phyloP scores from a whole-genome alignment of 2,113 vertebrate species.

The Tenebrosternarchus preto region DNA sequence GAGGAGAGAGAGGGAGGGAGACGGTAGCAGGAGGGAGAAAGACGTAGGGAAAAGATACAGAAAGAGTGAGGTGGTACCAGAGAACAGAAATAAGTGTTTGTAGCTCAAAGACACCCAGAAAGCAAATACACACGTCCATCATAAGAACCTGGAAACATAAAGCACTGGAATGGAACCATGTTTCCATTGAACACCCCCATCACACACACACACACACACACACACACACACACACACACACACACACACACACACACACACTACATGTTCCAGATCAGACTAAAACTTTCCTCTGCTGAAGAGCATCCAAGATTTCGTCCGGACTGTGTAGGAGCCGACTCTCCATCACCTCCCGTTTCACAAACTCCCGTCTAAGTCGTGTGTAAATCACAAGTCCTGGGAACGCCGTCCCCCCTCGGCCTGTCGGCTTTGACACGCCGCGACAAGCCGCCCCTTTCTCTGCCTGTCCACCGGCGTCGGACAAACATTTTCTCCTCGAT shows the following conservation, averaged over 20 bases:
- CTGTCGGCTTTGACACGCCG: conserved; percentile 8
- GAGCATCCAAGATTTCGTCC: too few species aligned
- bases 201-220: too few species aligned
- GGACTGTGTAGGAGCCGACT: too few species aligned
- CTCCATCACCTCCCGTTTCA: background rate
- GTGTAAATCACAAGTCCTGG: conserved; percentile 19
- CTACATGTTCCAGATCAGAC: too few species aligned
- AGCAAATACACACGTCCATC: conserved; percentile 49
- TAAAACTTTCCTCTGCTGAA: background rate
- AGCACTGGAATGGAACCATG: conserved; percentile 39
- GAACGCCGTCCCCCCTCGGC: conserved; percentile 17
- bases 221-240: too few species aligned
- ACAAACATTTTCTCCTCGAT: conserved; percentile 50
- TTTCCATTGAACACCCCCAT: too few species aligned
- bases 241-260: too few species aligned
- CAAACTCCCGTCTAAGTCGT: background rate
- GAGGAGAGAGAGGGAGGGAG: background rate
- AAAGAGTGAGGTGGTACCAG: background rate
- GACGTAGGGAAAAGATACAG: background rate
- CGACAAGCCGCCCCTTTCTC: conserved; percentile 14
- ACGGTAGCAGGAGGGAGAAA: background rate
- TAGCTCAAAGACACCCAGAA: conserved; percentile 20
- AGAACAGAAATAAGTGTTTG: background rate
- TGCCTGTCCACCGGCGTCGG: conserved; percentile 1
- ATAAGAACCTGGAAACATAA: conserved; percentile 40